A percentile compares a stretch with the other conserved stretches of the same genome.
These are phyloP conservation scores for Atta cephalotes DNA, from an alignment of 1,140 invertebrate species.

Conservation along the genomic window DNA sequence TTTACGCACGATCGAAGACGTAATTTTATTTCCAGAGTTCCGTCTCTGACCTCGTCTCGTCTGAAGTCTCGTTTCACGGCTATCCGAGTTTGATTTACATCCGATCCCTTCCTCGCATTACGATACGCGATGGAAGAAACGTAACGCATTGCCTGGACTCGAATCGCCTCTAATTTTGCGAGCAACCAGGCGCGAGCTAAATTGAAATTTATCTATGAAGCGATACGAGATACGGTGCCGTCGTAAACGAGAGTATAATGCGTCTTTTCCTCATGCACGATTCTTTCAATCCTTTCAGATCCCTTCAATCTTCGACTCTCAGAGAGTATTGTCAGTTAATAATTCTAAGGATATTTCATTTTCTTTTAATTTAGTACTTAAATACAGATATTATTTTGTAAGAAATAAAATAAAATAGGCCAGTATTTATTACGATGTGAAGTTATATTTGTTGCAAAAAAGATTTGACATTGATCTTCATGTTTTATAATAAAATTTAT, in stretches of 20 bases:
- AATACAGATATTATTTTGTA: background rate
- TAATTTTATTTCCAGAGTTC: slow-evolving; percentile 74
- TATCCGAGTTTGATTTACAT: slow-evolving; percentile 73
- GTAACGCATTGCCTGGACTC: slow-evolving; percentile 32
- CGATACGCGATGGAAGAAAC: slow-evolving; percentile 25
- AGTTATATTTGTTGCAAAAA: background rate
- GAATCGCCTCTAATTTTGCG: slow-evolving; percentile 45
- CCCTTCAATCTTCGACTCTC: background rate
- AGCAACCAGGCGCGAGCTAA: slow-evolving; percentile 33
- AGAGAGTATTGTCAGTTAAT: background rate
- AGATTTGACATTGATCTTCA: background rate
- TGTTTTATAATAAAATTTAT: background rate
- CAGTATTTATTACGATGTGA: background rate
- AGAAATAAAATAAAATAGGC: background rate
- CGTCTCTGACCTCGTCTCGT: slow-evolving; percentile 67
- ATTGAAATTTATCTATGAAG: slow-evolving; percentile 49
- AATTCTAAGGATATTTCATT: background rate
- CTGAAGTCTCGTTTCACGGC: slow-evolving; percentile 66
- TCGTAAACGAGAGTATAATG: slow-evolving; percentile 18
- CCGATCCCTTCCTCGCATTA: slow-evolving; percentile 47
- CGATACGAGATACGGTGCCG: background rate
- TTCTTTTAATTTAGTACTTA: background rate
- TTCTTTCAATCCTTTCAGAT: background rate
- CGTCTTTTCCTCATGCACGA: background rate
- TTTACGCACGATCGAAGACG: slow-evolving; percentile 73